phyloP scores from a whole-genome alignment of 2,888 invertebrate species.

The Hirtodrosophila duncani region DNA sequence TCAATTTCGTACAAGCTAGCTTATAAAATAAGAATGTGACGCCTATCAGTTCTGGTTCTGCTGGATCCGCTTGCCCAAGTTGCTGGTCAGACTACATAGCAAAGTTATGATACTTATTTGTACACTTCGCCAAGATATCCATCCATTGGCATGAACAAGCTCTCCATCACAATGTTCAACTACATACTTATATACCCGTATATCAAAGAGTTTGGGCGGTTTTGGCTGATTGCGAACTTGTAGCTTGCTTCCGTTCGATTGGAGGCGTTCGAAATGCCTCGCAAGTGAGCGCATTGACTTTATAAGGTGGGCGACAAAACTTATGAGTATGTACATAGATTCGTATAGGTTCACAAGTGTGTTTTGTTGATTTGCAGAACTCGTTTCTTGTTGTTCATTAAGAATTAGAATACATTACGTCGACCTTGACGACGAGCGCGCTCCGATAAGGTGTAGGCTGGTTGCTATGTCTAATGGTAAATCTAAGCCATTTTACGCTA shows the following conservation, averaged over 20 bases:
- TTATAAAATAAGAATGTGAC: too few relatives aligned
- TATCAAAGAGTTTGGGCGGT: conserved; percentile 1
- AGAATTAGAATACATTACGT: conserved; percentile 28
- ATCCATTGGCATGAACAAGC: neutral
- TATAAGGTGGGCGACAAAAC: conserved; percentile 14
- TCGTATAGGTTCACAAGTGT: neutral
- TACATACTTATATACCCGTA: neutral
- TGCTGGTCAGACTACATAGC: too few relatives aligned
- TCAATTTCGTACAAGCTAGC: too few relatives aligned
- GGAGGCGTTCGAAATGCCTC: conserved; percentile 45
- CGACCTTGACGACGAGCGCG: conserved; percentile 16
- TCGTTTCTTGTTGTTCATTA: conserved; percentile 34
- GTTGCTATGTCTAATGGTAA: neutral
- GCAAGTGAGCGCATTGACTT: conserved; percentile 36
- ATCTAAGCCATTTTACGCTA: neutral
- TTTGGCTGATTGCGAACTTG: conserved; percentile 8
- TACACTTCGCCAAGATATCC: too few relatives aligned
- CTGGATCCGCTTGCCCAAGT: too few relatives aligned
- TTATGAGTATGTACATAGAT: conserved; percentile 5
- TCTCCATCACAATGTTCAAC: neutral
- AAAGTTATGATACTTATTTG: too few relatives aligned
- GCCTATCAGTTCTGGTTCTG: too few relatives aligned
- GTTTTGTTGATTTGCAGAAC: conserved; percentile 37
- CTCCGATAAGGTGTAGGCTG: conserved; percentile 10
- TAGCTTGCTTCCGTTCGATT: conserved; percentile 39